phyloP scores from a whole-genome alignment of 2,797 vertebrate species.

The Artibeus lituratus region DNA sequence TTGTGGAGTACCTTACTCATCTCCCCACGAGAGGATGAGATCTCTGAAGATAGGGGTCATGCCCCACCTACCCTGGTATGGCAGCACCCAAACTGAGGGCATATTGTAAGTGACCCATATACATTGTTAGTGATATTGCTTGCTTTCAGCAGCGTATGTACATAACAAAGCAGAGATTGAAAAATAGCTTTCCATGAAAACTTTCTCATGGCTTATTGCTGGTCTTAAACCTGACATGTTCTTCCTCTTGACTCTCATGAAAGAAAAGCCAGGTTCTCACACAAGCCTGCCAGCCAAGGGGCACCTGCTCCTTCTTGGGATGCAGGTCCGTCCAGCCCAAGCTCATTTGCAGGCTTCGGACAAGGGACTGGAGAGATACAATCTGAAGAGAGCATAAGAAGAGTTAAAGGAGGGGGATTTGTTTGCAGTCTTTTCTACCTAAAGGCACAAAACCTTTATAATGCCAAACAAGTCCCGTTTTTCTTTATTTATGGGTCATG shows the following conservation, averaged over 20 bases:
- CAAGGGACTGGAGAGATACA: background rate
- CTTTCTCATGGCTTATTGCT: background rate
- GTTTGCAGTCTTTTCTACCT: constrained; percentile 67
- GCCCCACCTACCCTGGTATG: background rate
- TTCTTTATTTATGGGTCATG: constrained; percentile 79
- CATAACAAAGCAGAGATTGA: background rate
- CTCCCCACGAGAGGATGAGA: background rate
- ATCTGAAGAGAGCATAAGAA: background rate
- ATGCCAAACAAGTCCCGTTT: constrained; percentile 71
- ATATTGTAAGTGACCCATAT: background rate
- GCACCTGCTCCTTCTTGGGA: background rate
- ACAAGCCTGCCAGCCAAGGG: fast-evolving
- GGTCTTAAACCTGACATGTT: background rate
- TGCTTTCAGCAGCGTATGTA: background rate
- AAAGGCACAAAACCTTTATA: constrained; percentile 76
- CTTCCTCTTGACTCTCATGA: background rate
- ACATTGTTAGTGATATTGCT: too few relatives aligned
- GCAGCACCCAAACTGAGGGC: background rate
- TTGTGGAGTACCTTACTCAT: background rate
- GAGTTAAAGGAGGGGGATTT: constrained; percentile 58
- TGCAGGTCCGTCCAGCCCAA: background rate
- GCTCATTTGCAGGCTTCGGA: background rate
- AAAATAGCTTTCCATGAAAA: background rate
- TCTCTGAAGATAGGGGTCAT: background rate
- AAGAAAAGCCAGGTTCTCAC: background rate